Base-by-base conservation (phyloP, 2,113 vertebrate species). In the Chloroceryle aenea region DNA sequence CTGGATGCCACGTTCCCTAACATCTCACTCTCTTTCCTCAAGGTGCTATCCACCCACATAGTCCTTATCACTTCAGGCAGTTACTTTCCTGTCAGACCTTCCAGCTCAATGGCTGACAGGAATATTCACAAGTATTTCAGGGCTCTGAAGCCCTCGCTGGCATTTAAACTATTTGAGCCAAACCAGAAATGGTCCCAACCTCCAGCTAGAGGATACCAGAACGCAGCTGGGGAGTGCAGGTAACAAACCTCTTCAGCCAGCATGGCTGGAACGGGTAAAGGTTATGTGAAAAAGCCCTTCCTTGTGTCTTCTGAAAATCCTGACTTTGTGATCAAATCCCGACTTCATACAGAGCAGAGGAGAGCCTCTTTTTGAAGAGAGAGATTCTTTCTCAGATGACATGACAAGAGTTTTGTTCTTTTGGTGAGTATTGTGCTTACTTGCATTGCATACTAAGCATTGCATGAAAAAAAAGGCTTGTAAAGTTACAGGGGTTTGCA, bases 11-110 rank as follows among this genome's bases (percentile, higher is more conserved):
- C 34, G 0, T 36, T 64, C 62, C 62, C 53, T 8, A 7, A 59
- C 25, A 47, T 1, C 20, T 64, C 8, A 4, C 26, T 13, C 42
- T 36, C 19, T 34, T 42, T 18, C 34, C 59, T 76, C 0, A 1
- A 58, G 56, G 62, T 76, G 34, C 32, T 42, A 7, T 7, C 61
- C 43, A 10, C 45, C 29, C 68, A 53, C 30, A 0, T 12, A 14
- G 34, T 69, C 25, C 81, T 21, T 68, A 34, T 38, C 50, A 7
- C n/a, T 53, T 58, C 58, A 43, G 66, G 76, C 68, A 26, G 22
- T 7, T 55, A 9, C 40, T 56, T 64, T 19, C 42, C 47, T 40
- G 38, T 40, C 38, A 40, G 38, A 62, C 29, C 29, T 61, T n/a
- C 80, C 73, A 79, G 43, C 42, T 78, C 14, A 22, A 3, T 16